phyloP scores from a whole-genome alignment of 1,140 invertebrate genomes.

The Drosophila funebris region DNA sequence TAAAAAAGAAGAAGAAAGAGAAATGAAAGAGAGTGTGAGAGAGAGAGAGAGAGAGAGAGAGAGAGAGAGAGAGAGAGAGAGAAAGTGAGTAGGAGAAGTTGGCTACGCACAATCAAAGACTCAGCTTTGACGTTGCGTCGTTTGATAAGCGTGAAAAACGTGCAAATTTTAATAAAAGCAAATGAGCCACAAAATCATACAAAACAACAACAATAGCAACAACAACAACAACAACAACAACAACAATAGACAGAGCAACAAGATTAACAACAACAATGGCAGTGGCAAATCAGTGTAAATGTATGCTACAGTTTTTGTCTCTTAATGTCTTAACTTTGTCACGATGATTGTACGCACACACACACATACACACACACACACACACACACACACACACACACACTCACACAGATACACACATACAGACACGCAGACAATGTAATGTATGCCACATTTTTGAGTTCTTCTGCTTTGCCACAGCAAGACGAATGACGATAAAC shows the following conservation, averaged over 20 bases:
- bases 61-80: too few relatives aligned
- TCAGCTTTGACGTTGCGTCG: slow-evolving; percentile 36
- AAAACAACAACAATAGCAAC: slow-evolving; percentile 29
- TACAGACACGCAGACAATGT: slow-evolving; percentile 3
- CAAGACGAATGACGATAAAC: too few relatives aligned
- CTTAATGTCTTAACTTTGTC: slow-evolving; percentile 74
- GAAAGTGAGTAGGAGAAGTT: background rate
- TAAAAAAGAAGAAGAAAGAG: background rate
- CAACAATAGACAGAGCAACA: background rate
- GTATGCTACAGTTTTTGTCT: slow-evolving; percentile 63
- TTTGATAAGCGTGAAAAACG: slow-evolving; percentile 78
- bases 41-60: background rate
- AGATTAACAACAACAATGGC: slow-evolving; percentile 7
- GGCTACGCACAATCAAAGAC: slow-evolving; percentile 66
- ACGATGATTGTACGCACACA: slow-evolving; percentile 33
- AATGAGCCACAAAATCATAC: slow-evolving; percentile 79
- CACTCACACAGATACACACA: slow-evolving; percentile 22
- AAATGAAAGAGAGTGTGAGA: too few relatives aligned
- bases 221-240: slow-evolving; percentile 16
- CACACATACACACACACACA: slow-evolving; percentile 14
- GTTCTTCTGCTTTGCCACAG: background rate
- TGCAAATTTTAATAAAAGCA: slow-evolving; percentile 80
- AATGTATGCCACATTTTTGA: slow-evolving; percentile 33
- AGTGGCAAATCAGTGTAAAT: slow-evolving; percentile 55
- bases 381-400: background rate